These are phyloP conservation scores for Drosophila aff. DNA, from an alignment of 1,140 invertebrate genomes.

Conservation along the genomic window DNA sequence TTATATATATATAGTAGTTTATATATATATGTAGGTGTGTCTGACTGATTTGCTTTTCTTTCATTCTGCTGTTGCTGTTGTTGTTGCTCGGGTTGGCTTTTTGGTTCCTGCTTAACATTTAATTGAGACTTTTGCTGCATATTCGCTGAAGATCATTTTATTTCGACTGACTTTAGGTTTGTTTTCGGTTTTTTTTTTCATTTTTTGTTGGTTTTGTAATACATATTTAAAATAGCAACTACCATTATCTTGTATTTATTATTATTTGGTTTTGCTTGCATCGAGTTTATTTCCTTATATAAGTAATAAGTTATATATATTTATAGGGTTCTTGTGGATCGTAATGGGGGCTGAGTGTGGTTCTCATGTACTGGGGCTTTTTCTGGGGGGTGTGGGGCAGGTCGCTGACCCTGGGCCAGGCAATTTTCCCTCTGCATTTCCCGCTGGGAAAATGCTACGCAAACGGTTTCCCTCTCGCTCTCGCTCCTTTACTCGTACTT, in stretches of 20 bases:
- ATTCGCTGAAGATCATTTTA: constrained; percentile 54
- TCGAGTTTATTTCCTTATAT: constrained; percentile 70
- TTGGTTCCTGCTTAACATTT: constrained; percentile 75
- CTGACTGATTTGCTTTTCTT: constrained; percentile 51
- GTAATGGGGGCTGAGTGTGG: constrained; percentile 34
- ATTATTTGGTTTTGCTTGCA: constrained; percentile 58
- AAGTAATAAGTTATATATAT: constrained; percentile 83
- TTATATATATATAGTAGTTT: constrained; percentile 39
- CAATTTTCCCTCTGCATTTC: constrained; percentile 33
- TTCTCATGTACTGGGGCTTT: constrained; percentile 22
- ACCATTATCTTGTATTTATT: constrained; percentile 71
- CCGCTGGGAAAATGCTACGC: constrained; percentile 54
- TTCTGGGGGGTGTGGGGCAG: neutral
- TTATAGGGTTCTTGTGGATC: constrained; percentile 62
- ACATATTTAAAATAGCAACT: constrained; percentile 83
- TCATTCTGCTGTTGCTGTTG: constrained; percentile 40
- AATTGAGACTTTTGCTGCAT: constrained; percentile 59
- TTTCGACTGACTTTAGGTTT: constrained; percentile 49
- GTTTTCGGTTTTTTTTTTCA: constrained; percentile 30
- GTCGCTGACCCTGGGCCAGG: constrained; percentile 25
- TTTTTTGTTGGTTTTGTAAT: constrained; percentile 69
- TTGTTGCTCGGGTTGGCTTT: constrained; percentile 60
- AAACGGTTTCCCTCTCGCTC: constrained; percentile 44
- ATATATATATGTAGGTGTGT: constrained; percentile 54
- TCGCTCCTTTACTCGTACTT: constrained; percentile 6